Percentiles rank a stretch among this genome's conserved stretches.
Conservation (phyloP, 1,140 invertebrate species). For the Metaphire vulgaris region DNA sequence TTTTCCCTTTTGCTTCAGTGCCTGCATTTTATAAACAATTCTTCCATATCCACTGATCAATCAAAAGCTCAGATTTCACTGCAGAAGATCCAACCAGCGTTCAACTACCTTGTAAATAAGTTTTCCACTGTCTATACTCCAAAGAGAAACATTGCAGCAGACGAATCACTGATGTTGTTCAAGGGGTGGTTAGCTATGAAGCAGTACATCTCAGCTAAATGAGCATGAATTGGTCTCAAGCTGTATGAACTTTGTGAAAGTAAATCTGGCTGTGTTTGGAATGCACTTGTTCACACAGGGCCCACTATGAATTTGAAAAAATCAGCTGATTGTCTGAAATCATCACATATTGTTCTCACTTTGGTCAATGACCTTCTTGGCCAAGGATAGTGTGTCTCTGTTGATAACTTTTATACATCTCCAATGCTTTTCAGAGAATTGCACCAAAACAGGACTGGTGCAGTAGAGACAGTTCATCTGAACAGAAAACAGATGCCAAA, state of each 20-base stretch:
- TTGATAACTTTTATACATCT: conserved; percentile 4
- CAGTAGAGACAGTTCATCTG: background rate
- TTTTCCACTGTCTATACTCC: conserved; percentile 3
- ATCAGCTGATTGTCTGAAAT: background rate
- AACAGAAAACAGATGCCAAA: background rate
- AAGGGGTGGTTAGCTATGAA: background rate
- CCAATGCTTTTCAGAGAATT: background rate
- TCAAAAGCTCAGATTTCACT: background rate
- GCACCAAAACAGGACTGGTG: background rate
- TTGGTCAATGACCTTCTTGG: background rate
- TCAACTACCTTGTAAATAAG: background rate
- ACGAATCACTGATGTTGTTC: conserved; percentile 8
- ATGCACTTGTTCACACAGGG: background rate
- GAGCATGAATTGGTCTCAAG: background rate
- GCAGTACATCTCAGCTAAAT: background rate
- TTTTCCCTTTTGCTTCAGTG: conserved; percentile 3
- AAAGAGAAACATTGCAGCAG: background rate
- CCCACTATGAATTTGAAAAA: conserved; percentile 1
- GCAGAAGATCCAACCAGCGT: background rate
- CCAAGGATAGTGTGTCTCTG: conserved; percentile 2
- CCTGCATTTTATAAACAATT: background rate
- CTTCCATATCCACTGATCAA: background rate
- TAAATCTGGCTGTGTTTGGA: background rate
- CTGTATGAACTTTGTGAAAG: conserved; percentile 7
- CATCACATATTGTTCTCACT: background rate